A percentile compares a stretch with the other conserved stretches of the same genome.
Conservation (phyloP, 2,113 vertebrate genomes). For the Podarcis muralis region DNA sequence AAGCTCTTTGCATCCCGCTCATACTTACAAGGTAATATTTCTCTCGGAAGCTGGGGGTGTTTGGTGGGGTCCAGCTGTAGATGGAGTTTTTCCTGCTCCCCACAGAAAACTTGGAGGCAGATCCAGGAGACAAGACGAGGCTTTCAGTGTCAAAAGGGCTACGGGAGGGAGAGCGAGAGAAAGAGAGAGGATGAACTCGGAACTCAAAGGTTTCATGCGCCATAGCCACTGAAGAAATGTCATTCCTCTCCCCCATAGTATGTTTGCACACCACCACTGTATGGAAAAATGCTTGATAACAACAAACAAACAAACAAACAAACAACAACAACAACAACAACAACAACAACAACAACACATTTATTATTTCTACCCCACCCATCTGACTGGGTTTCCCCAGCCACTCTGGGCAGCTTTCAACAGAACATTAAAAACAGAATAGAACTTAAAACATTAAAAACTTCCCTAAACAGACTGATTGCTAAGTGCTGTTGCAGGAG, state of each 20-base stretch:
- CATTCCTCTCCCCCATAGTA: not conserved
- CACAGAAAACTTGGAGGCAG: conserved; percentile 80
- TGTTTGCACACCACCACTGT: not conserved
- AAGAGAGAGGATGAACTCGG: conserved; percentile 24
- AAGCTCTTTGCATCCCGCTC: accelerated
- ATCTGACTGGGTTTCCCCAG: no score
- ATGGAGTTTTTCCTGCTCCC: conserved; percentile 87
- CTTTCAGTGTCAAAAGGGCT: conserved; percentile 88
- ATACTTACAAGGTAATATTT: conserved; percentile 89
- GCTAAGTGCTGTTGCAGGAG: not conserved
- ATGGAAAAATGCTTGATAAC: no score
- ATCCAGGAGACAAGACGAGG: conserved; percentile 77
- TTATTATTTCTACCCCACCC: no score
- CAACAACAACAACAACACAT: no score
- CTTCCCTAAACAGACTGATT: no score
- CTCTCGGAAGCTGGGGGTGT: conserved; percentile 92
- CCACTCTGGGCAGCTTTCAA: no score
- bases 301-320: no score
- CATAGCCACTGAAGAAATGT: not conserved
- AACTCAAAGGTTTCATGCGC: conserved; percentile 1
- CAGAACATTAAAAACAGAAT: no score
- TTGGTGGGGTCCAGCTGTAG: conserved; percentile 90
- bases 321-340: no score
- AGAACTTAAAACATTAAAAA: no score
- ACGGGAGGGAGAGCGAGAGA: conserved; percentile 18